A percentile compares a stretch with the other conserved stretches of the same genome.
Conservation (phyloP, 2,888 invertebrate species). For the Habroteleia sp. region DNA sequence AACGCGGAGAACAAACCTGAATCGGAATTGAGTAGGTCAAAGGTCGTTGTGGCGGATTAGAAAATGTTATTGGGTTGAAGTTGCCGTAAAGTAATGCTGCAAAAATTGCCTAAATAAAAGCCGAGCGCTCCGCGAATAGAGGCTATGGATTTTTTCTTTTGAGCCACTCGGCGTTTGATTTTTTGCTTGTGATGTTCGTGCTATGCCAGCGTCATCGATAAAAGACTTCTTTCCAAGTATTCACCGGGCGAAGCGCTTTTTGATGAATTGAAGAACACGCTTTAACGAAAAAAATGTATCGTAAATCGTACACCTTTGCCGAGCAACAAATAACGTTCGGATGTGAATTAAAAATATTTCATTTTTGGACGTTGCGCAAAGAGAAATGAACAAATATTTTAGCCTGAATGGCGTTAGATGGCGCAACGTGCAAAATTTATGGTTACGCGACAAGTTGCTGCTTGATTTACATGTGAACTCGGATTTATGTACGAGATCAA, state of each 20-base stretch:
- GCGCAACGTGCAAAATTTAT: no score
- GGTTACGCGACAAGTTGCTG: no score
- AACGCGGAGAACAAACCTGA: not conserved
- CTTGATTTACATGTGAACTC: no score
- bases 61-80: constrained; percentile 2
- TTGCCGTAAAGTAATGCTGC: constrained; percentile 4
- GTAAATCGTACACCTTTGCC: constrained; percentile 1
- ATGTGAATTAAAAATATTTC: not conserved
- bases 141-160: constrained; percentile 16
- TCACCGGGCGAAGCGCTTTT: constrained; percentile 7
- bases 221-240: constrained; percentile 8
- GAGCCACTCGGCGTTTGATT: constrained; percentile 12
- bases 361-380: no score
- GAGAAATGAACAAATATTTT: no score
- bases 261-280: constrained; percentile 15
- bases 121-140: not conserved
- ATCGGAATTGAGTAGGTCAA: not conserved
- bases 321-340: constrained; percentile 1
- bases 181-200: constrained; percentile 16
- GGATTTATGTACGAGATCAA: no score
- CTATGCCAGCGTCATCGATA: constrained; percentile 6
- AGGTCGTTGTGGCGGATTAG: not conserved
- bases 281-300: constrained; percentile 11
- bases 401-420: no score
- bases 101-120: constrained; percentile 16